These are phyloP conservation scores for Mergus octosetaceus DNA, from an alignment of 2,797 vertebrate genomes.

Conservation along the genomic window DNA sequence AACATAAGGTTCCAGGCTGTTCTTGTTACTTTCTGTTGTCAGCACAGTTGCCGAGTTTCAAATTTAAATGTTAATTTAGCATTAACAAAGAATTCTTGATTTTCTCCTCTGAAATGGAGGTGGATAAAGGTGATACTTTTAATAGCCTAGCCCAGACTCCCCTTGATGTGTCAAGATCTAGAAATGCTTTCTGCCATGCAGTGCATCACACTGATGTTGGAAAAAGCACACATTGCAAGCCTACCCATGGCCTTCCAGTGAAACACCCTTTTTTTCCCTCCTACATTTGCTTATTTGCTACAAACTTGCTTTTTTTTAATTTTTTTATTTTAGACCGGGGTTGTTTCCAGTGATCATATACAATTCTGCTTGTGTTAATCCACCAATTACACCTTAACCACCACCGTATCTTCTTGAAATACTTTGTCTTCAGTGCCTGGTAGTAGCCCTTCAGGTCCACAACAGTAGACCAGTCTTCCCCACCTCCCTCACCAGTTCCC, in stretches of 20 bases:
- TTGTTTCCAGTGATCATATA: background rate
- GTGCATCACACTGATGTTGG: background rate
- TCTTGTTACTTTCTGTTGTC: slow-evolving; percentile 63
- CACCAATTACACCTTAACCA: background rate
- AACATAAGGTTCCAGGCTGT: slow-evolving; percentile 70
- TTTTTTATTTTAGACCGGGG: background rate
- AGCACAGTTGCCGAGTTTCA: slow-evolving; percentile 61
- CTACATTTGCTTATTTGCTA: background rate
- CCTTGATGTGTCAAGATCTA: background rate
- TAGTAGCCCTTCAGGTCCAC: background rate
- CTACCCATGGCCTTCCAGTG: background rate
- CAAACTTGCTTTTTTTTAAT: background rate
- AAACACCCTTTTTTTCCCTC: background rate
- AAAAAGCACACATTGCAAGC: background rate
- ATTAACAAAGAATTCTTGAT: slow-evolving; percentile 53
- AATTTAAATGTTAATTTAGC: slow-evolving; percentile 67
- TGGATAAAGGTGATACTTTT: slow-evolving; percentile 56
- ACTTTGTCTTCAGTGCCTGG: background rate
- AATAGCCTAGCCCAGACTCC: slow-evolving; percentile 34
- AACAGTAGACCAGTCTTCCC: background rate
- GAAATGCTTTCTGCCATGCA: background rate
- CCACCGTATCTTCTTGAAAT: background rate
- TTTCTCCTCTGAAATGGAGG: slow-evolving; percentile 45
- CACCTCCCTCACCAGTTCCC: background rate
- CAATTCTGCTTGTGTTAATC: background rate